Base-by-base conservation (phyloP, 2,797 vertebrate species). In the Threskiornis aethiopicus region DNA sequence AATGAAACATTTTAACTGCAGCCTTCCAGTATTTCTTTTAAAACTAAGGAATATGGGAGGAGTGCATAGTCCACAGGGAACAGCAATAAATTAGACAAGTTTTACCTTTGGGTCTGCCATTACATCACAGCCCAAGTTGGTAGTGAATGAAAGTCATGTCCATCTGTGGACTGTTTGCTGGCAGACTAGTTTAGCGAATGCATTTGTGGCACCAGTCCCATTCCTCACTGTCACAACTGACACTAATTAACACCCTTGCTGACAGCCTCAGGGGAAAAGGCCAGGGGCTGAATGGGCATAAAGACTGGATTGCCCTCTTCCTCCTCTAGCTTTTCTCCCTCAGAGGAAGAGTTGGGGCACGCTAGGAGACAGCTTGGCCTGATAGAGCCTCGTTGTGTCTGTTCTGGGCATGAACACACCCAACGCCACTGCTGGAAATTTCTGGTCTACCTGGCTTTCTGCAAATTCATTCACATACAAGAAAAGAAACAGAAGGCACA, bases 211-310 rank as follows among this genome's bases (percentile, higher is more conserved):
- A 88, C 59, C 26, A 28, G 47, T 69, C 72, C 94, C 76, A 4
- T 29, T 84, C 18, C 82, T 78, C 6, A 15, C 89, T 86, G 79
- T 76, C 75, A 87, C 69, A 62, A 54, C 1, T 84, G 84, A 93
- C 37, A 35, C 39, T 81, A 85, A 86, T 91, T 94, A 91, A 84
- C 77, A 86, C 62, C 76, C 79, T 49, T 79, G 95, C 70, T 95
- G 69, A 58, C 49, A 84, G 84, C 65, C 72, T 8, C 33, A 26
- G 62, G 86, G 81, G 67, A 51, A 24, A 86, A 81, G 84, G 49
- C 84, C 71, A 5, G 62, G 54, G 84, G 51, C 76, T 62, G 72
- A 46, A 59, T 16, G 76, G 82, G 62, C 62, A 54, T 70, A 31
- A 62, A 73, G 64, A 26, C 57, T 41, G 52, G 57, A 31, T 66